Conservation (phyloP, 2,888 invertebrate genomes). For the Caenorhabditis japonica region DNA sequence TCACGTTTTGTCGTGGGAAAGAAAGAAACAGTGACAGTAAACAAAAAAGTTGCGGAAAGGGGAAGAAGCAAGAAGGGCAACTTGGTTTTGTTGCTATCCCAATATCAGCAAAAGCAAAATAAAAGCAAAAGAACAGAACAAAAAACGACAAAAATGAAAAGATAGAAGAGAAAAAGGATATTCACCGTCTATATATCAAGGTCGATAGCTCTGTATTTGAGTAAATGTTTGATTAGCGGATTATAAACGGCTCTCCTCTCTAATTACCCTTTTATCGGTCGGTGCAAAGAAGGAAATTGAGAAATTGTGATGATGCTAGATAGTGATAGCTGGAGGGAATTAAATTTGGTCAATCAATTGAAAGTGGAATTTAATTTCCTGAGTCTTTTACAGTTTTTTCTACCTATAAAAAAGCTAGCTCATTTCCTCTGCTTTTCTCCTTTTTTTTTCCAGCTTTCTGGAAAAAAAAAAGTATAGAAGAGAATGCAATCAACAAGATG, state of each 20-base stretch:
- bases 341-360: slow-evolving; percentile 5
- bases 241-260: slow-evolving; percentile 49
- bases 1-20: slow-evolving; percentile 21
- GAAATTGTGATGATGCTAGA: slow-evolving; percentile 12
- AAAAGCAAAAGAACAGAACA: background rate
- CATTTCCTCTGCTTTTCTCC: slow-evolving; percentile 15
- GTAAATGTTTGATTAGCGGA: slow-evolving; percentile 44
- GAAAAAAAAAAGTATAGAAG: slow-evolving; percentile 14
- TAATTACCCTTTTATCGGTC: slow-evolving; percentile 46
- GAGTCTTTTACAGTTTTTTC: slow-evolving; percentile 20
- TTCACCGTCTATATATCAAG: slow-evolving; percentile 2
- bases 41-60: slow-evolving; percentile 29
- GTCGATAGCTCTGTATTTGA: slow-evolving; percentile 38
- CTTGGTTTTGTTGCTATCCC: slow-evolving; percentile 7
- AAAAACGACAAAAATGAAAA: slow-evolving; percentile 11
- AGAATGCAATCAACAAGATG: slow-evolving; percentile 48
- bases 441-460: background rate
- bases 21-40: slow-evolving; percentile 38
- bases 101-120: slow-evolving; percentile 1
- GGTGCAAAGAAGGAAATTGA: slow-evolving; percentile 28
- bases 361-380: slow-evolving; percentile 33
- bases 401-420: slow-evolving; percentile 35
- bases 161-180: slow-evolving; percentile 10
- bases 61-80: slow-evolving; percentile 27
- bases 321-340: slow-evolving; percentile 28